Evolutionary conservation across 2,888 invertebrate genomes (phyloP), one percentile per base, ranked within the genome.

Genomic region (Andrena bicolor): DNA sequence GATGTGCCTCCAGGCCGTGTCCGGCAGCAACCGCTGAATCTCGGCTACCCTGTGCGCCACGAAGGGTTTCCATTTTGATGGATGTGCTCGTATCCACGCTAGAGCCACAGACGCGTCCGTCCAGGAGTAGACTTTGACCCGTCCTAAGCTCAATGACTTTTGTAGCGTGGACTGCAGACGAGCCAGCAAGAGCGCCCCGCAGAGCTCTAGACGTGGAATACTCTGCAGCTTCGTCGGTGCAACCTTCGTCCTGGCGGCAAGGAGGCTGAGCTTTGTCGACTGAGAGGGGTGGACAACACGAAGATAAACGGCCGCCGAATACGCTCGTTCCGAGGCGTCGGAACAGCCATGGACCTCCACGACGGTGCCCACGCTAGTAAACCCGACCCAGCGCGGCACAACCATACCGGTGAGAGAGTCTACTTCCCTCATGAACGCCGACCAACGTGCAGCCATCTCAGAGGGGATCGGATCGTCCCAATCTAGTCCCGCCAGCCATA

Each of bases 31-130:
- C 10, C 28, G 4, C 13, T 65, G 74, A 5, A 74, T 41, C 2
- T 20, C 16, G 2, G 74, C 56, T 30, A 65, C 65, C 7, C 74
- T 53, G 30, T 65, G 41, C 1, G 65, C 74, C 7, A 74, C 74
- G 7, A 65, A 66, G 0, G 48, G 10, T 8, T 65, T 65, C 74
- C 74, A 74, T 13, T 16, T n/a, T 2, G 48, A 58, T 3, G 74
- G 58, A 35, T 49, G 60, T 2, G 32, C 23, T 13, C 5, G 3
- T 0, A 74, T 5, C 74, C 74, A 74, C 8, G 72, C 56, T 10
- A 65, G 26, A 2, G 49, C 74, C n/a, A 53, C 58, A 23, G 23
- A n/a, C 13, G 26, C 32, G 23, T 65, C 74, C 3, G 30, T 28
- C 66, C 65, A 74, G 4, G 32, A 5, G 10, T 16, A 5, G 41